Conservation (phyloP, 2,113 vertebrate species). For the Salvelinus sp. region DNA sequence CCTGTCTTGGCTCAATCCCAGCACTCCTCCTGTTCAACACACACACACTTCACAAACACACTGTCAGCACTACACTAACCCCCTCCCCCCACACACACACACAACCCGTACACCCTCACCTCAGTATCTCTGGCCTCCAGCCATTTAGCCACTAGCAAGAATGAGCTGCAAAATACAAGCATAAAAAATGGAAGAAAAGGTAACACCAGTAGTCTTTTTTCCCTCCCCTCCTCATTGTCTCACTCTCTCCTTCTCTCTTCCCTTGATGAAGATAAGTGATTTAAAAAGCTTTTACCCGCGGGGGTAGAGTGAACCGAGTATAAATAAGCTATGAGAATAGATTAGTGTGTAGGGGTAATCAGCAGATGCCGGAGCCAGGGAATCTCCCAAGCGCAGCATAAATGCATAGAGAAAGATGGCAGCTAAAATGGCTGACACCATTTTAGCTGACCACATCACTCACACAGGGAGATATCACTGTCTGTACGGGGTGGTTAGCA, state of each 20-base stretch:
- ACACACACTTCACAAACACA: neutral
- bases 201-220: conserved; percentile 24
- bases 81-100: conserved; percentile 42
- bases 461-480: conserved; percentile 45
- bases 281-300: conserved; percentile 45
- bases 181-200: conserved; percentile 16
- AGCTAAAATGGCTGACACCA: conserved; percentile 40
- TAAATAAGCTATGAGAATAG: conserved; percentile 57
- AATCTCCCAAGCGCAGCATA: conserved; percentile 50
- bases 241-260: neutral
- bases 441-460: conserved; percentile 44
- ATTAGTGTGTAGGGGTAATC: conserved; percentile 45
- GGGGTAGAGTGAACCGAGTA: conserved; percentile 12
- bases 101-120: neutral
- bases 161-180: conserved; percentile 49
- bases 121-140: conserved; percentile 37
- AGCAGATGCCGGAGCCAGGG: conserved; percentile 26
- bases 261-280: conserved; percentile 52
- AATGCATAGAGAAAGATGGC: conserved; percentile 27
- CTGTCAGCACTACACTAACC: conserved; percentile 6
- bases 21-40: neutral
- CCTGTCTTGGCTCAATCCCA: neutral
- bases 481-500: conserved; percentile 5
- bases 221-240: conserved; percentile 15
- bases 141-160: conserved; percentile 50